phyloP scores from a whole-genome alignment of 2,888 invertebrate genomes.

The Trichopoda pennipes region DNA sequence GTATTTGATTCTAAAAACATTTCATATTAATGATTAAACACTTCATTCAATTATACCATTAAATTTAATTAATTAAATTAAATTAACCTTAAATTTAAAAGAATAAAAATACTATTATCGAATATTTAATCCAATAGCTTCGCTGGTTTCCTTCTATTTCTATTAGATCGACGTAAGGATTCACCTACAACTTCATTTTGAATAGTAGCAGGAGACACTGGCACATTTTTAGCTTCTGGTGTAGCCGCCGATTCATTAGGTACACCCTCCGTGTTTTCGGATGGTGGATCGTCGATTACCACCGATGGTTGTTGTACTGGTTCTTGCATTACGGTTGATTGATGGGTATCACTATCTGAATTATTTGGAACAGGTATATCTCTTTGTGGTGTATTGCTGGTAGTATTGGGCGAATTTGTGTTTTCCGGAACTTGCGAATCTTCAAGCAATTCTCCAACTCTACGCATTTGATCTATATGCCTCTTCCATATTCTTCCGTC shows the following conservation, averaged over 20 bases:
- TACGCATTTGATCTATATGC: neutral
- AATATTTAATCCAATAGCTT: slow-evolving; percentile 8
- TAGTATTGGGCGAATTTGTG: slow-evolving; percentile 3
- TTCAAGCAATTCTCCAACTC: neutral
- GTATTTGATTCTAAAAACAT: slow-evolving; percentile 5
- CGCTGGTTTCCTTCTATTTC: slow-evolving; percentile 6
- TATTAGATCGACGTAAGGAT: slow-evolving; percentile 7
- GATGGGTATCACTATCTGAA: slow-evolving; percentile 3
- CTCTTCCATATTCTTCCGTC: too few species aligned
- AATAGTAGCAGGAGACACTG: slow-evolving; percentile 2
- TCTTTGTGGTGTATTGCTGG: neutral
- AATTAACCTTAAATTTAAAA: slow-evolving; percentile 5
- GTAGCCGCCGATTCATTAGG: slow-evolving; percentile 4
- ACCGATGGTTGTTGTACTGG: slow-evolving; percentile 7
- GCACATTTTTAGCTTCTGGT: slow-evolving; percentile 1
- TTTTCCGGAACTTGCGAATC: neutral
- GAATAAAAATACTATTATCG: slow-evolving; percentile 1
- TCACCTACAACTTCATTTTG: slow-evolving; percentile 7
- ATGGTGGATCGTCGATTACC: slow-evolving; percentile 7
- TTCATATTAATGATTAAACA: slow-evolving; percentile 3
- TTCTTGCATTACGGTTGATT: slow-evolving; percentile 7
- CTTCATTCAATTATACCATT: slow-evolving; percentile 5
- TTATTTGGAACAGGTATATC: slow-evolving; percentile 7
- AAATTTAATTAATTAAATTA: slow-evolving; percentile 9
- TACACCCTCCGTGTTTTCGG: slow-evolving; percentile 6